Conservation (phyloP, 2,888 invertebrate genomes). For the Neoaliturus tenellus region DNA sequence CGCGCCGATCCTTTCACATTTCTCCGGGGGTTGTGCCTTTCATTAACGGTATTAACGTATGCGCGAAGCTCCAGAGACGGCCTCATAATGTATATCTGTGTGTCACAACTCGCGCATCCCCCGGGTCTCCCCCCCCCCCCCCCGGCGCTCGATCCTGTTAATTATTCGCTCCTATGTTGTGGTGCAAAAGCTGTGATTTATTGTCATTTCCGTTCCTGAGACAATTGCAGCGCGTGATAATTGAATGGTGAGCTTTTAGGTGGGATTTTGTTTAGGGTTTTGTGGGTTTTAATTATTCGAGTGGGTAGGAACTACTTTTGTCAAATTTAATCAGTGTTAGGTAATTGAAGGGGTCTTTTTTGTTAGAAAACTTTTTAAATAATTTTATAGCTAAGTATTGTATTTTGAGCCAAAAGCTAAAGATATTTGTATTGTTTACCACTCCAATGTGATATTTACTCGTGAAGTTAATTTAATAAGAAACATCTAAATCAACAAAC, state of each 20-base stretch:
- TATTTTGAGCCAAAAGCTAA: too few species aligned
- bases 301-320: too few species aligned
- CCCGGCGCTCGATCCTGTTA: neutral
- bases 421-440: too few species aligned
- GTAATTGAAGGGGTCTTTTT: too few species aligned
- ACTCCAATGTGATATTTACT: too few species aligned
- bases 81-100: constrained; percentile 35
- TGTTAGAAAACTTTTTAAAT: too few species aligned
- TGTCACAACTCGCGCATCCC: constrained; percentile 29
- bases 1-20: constrained; percentile 17
- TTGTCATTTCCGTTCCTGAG: constrained; percentile 4
- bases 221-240: neutral
- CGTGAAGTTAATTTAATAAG: too few species aligned
- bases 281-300: too few species aligned
- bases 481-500: too few species aligned
- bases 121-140: neutral
- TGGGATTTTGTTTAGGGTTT: too few species aligned
- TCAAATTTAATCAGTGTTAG: too few species aligned
- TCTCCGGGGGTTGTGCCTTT: constrained; percentile 43
- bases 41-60: constrained; percentile 55
- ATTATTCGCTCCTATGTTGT: constrained; percentile 4
- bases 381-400: too few species aligned
- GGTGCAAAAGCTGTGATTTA: constrained; percentile 26
- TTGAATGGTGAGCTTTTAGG: neutral
- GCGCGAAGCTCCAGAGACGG: constrained; percentile 25